Evolutionary conservation across 2,797 vertebrate genomes (phyloP).

Genomic region (Dicrostonyx torquatus): DNA sequence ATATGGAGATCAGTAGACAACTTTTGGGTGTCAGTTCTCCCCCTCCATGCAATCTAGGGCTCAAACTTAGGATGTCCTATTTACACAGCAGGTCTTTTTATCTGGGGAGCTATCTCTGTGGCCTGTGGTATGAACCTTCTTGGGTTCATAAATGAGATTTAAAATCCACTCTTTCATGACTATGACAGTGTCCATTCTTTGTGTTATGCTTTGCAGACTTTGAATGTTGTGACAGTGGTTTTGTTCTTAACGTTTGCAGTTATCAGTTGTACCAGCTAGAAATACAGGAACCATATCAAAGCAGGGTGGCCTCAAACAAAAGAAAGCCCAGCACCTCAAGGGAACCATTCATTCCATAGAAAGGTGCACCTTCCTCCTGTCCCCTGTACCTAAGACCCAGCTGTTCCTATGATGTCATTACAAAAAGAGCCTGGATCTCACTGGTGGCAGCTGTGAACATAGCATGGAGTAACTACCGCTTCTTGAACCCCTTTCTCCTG

Average conservation of each 20-base stretch:
- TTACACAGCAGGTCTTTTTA: not conserved
- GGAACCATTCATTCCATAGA: not conserved
- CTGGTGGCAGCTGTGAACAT: not conserved
- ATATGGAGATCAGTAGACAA: not conserved
- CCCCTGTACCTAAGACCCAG: not conserved
- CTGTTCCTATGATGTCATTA: not conserved
- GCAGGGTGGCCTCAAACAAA: constrained; percentile 48
- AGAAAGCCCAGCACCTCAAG: constrained; percentile 59
- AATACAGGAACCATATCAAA: constrained; percentile 75
- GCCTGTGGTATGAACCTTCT: constrained; percentile 87
- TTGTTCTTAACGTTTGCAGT: constrained; percentile 69
- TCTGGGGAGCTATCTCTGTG: not conserved
- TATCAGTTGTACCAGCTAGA: constrained; percentile 76
- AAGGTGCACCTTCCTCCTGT: not conserved
- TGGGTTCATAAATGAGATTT: constrained; percentile 90
- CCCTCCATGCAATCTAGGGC: not conserved
- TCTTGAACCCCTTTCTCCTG: not conserved
- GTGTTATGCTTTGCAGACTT: constrained; percentile 68
- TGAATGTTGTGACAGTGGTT: constrained; percentile 71
- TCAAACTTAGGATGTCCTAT: not conserved
- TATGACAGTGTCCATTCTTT: constrained; percentile 61
- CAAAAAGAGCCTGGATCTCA: not conserved
- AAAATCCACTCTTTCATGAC: constrained; percentile 83
- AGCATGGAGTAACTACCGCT: not conserved
- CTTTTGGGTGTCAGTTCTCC: not conserved